A percentile compares a stretch with the other conserved stretches of the same genome.
Evolutionary conservation across 2,888 invertebrate species (phyloP).

Genomic region (Amiota mariae): DNA sequence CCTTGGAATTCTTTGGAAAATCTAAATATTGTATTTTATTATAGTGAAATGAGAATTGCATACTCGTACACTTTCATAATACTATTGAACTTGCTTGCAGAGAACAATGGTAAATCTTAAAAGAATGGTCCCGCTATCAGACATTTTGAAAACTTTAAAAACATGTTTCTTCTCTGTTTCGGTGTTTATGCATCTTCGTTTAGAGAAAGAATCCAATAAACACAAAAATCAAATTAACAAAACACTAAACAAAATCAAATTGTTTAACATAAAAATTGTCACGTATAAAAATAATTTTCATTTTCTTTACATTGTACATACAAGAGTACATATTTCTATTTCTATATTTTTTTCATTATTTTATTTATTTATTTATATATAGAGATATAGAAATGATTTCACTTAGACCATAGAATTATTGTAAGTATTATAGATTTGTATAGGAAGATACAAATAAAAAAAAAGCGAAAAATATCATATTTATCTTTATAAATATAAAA

Average conservation of each 20-base stretch:
- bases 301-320: slow-evolving; percentile 48
- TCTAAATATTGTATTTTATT: not conserved
- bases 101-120: slow-evolving; percentile 74
- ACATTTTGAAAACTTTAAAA: slow-evolving; percentile 71
- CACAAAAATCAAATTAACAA: slow-evolving; percentile 47
- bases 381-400: not conserved
- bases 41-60: not conserved
- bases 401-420: slow-evolving; percentile 7
- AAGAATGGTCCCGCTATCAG: slow-evolving; percentile 75
- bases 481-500: no score
- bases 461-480: no score
- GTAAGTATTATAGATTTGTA: slow-evolving; percentile 35
- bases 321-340: slow-evolving; percentile 42
- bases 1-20: not conserved
- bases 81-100: slow-evolving; percentile 38
- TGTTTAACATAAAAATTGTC: slow-evolving; percentile 40
- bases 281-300: slow-evolving; percentile 64
- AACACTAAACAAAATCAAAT: slow-evolving; percentile 34
- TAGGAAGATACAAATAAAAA: no score
- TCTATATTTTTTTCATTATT: slow-evolving; percentile 21
- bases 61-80: no score
- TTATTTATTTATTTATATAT: slow-evolving; percentile 11
- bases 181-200: slow-evolving; percentile 13
- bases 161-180: slow-evolving; percentile 20
- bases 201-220: slow-evolving; percentile 42